A percentile compares a stretch with the other conserved stretches of the same genome.
phyloP scores from a whole-genome alignment of 2,888 invertebrate genomes.

The Pandemis heparana region DNA sequence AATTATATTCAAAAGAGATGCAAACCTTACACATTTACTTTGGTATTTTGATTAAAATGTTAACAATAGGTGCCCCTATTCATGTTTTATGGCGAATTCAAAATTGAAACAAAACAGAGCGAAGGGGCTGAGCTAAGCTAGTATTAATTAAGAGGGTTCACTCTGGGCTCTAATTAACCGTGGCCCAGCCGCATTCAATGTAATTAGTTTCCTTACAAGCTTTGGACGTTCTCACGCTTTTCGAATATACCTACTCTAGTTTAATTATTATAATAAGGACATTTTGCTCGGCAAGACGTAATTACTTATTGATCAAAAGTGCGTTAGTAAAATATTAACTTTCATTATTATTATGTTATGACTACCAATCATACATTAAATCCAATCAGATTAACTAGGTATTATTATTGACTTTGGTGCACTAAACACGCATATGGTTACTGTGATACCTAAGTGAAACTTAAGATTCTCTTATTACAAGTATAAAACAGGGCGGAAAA shows the following conservation, averaged over 20 bases:
- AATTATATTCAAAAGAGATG: slow-evolving; percentile 35
- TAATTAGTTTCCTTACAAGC: slow-evolving; percentile 83
- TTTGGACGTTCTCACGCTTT: slow-evolving; percentile 75
- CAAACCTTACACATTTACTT: slow-evolving; percentile 42
- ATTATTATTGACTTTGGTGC: background rate
- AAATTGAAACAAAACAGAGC: slow-evolving; percentile 81
- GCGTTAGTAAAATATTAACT: background rate
- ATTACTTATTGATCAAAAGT: background rate
- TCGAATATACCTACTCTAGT: slow-evolving; percentile 73
- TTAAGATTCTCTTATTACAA: too few relatives aligned
- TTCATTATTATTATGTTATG: background rate
- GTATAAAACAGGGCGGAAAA: too few relatives aligned
- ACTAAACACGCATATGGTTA: background rate
- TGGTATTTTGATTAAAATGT: slow-evolving; percentile 50
- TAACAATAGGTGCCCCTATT: slow-evolving; percentile 63
- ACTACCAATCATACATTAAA: background rate
- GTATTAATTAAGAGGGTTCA: slow-evolving; percentile 85
- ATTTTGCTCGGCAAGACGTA: slow-evolving; percentile 34
- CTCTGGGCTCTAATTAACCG: slow-evolving; percentile 83
- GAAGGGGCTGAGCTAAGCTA: slow-evolving; percentile 74
- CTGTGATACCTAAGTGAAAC: too few relatives aligned
- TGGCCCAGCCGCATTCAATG: slow-evolving; percentile 81
- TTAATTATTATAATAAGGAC: slow-evolving; percentile 64
- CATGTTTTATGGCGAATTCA: slow-evolving; percentile 77
- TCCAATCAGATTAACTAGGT: background rate